Evolutionary conservation across 2,888 invertebrate species (phyloP).

Genomic region (Nephrotoma appendiculata): DNA sequence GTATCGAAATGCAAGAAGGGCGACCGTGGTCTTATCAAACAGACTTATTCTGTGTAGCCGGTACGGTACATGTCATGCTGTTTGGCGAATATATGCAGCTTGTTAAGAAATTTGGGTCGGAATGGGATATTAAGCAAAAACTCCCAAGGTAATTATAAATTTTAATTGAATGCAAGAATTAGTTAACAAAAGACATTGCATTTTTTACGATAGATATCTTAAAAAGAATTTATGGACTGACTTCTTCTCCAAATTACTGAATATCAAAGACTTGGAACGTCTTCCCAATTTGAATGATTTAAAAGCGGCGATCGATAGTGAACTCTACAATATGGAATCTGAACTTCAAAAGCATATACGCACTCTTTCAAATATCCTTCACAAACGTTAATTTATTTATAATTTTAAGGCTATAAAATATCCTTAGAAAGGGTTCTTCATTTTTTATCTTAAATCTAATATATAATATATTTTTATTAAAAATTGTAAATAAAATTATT

Average conservation of each 20-base stretch:
- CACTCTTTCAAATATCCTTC: constrained; percentile 28
- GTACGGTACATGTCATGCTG: constrained; percentile 74
- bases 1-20: constrained; percentile 84
- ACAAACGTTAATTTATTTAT: constrained; percentile 21
- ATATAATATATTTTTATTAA: background rate
- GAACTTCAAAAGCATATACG: constrained; percentile 31
- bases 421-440: background rate
- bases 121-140: constrained; percentile 57
- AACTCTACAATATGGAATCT: constrained; percentile 31
- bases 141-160: constrained; percentile 42
- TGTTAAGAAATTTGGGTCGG: constrained; percentile 43
- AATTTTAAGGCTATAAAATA: background rate
- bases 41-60: constrained; percentile 82
- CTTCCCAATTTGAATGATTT: constrained; percentile 48
- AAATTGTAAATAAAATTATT: background rate
- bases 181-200: background rate
- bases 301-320: constrained; percentile 26
- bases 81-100: constrained; percentile 86
- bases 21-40: constrained; percentile 92
- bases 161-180: background rate
- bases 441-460: background rate
- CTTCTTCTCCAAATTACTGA: constrained; percentile 68
- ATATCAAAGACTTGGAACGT: constrained; percentile 60
- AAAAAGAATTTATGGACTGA: constrained; percentile 65
- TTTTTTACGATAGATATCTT: constrained; percentile 40